phyloP scores from a whole-genome alignment of 2,888 invertebrate species.

The Chrysolina americana region DNA sequence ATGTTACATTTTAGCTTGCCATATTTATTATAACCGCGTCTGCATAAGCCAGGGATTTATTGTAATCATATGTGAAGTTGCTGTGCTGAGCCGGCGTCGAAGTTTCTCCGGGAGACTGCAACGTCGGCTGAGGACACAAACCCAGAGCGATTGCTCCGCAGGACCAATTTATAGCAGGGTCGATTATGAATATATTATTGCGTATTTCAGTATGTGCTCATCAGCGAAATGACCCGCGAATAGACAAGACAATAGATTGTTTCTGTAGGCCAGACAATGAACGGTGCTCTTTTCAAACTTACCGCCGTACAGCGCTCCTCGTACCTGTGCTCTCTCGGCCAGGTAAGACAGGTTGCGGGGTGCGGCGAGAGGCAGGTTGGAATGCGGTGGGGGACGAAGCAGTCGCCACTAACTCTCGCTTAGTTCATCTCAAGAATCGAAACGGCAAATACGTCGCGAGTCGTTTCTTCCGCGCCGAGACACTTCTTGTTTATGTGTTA shows the following conservation, averaged over 20 bases:
- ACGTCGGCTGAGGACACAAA: conserved; percentile 43
- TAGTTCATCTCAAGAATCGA: conserved; percentile 67
- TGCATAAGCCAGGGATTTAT: conserved; percentile 63
- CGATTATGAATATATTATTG: conserved; percentile 65
- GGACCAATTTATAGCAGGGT: conserved; percentile 59
- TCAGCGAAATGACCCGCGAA: conserved; percentile 63
- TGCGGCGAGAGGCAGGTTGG: conserved; percentile 67
- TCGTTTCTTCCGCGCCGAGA: conserved; percentile 44
- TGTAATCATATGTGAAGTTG: conserved; percentile 60
- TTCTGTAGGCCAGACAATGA: conserved; percentile 67
- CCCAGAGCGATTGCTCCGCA: conserved; percentile 44
- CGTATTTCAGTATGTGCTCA: conserved; percentile 63
- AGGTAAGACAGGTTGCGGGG: conserved; percentile 64
- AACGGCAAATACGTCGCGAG: conserved; percentile 58
- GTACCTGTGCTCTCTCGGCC: conserved; percentile 60
- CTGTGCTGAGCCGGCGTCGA: conserved; percentile 46
- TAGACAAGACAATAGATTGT: conserved; percentile 69
- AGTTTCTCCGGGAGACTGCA: conserved; percentile 39
- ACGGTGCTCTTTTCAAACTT: conserved; percentile 62
- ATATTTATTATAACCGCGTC: conserved; percentile 62
- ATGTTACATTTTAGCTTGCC: conserved; percentile 62
- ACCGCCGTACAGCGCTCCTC: conserved; percentile 53
- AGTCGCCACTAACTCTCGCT: conserved; percentile 64
- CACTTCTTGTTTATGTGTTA: conserved; percentile 49
- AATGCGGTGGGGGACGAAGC: conserved; percentile 69